Percentiles rank a stretch among this genome's conserved stretches.
These are phyloP conservation scores for Astur gentilis DNA, from an alignment of 2,113 vertebrate species.

Conservation along the genomic window DNA sequence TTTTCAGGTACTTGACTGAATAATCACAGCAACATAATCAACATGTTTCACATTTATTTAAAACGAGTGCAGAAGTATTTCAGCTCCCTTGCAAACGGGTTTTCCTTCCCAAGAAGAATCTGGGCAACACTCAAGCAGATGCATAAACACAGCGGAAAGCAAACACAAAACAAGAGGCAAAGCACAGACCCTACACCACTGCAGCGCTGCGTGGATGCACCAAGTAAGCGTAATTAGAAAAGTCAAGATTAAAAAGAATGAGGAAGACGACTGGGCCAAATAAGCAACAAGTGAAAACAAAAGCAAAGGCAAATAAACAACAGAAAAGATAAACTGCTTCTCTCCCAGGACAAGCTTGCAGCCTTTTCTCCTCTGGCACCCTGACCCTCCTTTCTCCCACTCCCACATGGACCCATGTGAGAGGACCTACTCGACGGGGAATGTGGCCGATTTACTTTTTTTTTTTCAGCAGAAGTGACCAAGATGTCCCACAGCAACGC, in stretches of 20 bases:
- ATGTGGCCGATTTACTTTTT: background rate
- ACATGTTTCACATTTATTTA: background rate
- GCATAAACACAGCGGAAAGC: background rate
- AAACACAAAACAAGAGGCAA: background rate
- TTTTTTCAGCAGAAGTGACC: background rate
- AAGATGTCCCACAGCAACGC: background rate
- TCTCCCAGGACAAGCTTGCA: background rate
- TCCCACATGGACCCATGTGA: fast-evolving
- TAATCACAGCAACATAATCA: background rate
- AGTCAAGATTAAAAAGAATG: background rate
- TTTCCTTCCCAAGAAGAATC: background rate
- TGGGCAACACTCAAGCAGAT: background rate
- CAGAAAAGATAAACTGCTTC: background rate
- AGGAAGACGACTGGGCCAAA: background rate
- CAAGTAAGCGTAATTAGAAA: background rate
- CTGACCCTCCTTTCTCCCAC: background rate
- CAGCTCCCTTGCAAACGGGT: background rate
- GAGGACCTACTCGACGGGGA: background rate
- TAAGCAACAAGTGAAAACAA: background rate
- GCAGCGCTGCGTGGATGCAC: fast-evolving
- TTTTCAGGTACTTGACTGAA: background rate
- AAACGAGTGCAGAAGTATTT: background rate
- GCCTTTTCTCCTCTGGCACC: background rate
- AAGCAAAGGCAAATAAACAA: background rate
- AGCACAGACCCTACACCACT: background rate